Conservation (phyloP, 1,140 invertebrate genomes). For the Cherax quadricarinatus region DNA sequence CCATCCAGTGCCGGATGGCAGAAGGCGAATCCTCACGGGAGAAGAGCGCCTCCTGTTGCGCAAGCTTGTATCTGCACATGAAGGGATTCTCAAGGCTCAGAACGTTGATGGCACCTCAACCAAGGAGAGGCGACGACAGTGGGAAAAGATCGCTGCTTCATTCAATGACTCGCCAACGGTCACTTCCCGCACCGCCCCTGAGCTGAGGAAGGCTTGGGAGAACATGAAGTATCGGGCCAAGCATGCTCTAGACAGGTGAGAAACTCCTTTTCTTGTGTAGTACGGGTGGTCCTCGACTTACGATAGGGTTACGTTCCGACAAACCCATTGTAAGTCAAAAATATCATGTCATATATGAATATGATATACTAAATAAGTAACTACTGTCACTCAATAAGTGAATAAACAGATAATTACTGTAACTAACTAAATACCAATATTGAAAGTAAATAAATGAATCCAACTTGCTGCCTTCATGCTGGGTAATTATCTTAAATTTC, state of each 20-base stretch:
- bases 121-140: neutral
- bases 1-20: neutral
- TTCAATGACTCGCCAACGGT: neutral
- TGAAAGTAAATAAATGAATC: too few species aligned
- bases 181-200: neutral
- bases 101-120: neutral
- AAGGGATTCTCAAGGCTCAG: neutral
- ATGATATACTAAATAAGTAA: too few species aligned
- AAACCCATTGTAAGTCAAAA: too few species aligned
- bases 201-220: neutral
- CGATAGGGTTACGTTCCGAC: too few species aligned
- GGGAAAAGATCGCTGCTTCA: neutral
- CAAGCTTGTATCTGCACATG: neutral
- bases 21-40: neutral
- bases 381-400: too few species aligned
- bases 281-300: too few species aligned
- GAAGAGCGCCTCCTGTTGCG: neutral
- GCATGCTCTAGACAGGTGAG: neutral
- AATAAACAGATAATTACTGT: too few species aligned
- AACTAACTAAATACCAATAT: too few species aligned
- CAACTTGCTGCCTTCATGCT: too few species aligned
- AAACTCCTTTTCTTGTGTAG: too few species aligned
- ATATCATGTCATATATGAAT: too few species aligned
- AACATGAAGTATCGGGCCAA: neutral
- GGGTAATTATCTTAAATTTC: too few species aligned